Evolutionary conservation across 2,888 invertebrate species (phyloP).

Genomic region (Stomorhina lunata): DNA sequence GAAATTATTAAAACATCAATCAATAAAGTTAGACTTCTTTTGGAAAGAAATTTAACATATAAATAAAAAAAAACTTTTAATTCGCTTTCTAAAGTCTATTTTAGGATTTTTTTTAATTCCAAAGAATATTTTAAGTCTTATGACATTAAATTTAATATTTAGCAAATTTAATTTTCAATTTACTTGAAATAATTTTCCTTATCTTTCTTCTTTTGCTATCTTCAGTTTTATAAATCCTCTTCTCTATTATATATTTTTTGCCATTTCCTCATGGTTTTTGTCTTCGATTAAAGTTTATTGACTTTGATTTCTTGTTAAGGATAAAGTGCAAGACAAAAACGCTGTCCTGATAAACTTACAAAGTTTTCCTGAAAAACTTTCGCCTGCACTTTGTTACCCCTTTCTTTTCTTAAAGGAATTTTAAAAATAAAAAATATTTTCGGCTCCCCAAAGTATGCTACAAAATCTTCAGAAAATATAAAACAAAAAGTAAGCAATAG

Average conservation of each 20-base stretch:
- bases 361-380: slow-evolving; percentile 25
- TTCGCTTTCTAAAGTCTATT: too few relatives aligned
- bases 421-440: not conserved
- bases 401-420: not conserved
- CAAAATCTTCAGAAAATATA: not conserved
- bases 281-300: slow-evolving; percentile 60
- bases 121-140: too few relatives aligned
- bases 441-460: slow-evolving; percentile 37
- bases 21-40: too few relatives aligned
- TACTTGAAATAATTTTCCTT: too few relatives aligned
- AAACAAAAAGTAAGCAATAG: not conserved
- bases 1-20: too few relatives aligned
- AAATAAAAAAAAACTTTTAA: too few relatives aligned
- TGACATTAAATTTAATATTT: too few relatives aligned
- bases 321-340: not conserved
- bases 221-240: too few relatives aligned
- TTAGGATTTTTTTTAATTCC: too few relatives aligned
- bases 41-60: too few relatives aligned
- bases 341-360: not conserved
- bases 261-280: slow-evolving; percentile 19
- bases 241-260: slow-evolving; percentile 32
- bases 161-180: too few relatives aligned
- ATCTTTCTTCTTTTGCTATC: too few relatives aligned
- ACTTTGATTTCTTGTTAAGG: slow-evolving; percentile 59
- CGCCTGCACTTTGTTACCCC: slow-evolving; percentile 28